Evolutionary conservation across 1,140 invertebrate genomes (phyloP).

Genomic region (Coelopa frigida): DNA sequence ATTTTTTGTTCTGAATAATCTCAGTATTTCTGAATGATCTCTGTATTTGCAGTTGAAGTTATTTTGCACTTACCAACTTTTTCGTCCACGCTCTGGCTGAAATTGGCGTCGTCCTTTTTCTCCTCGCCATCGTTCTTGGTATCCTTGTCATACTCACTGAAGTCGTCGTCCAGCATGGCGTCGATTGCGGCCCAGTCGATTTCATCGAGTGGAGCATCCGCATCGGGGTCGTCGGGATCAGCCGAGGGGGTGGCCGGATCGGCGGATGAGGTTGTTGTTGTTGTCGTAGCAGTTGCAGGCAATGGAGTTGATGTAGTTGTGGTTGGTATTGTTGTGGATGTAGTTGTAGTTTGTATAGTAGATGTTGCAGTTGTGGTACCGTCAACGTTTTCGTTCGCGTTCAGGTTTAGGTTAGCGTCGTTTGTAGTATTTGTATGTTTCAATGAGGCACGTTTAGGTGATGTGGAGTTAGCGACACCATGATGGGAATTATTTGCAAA

Average conservation of each 20-base stretch:
- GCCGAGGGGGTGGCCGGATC: slow-evolving; percentile 21
- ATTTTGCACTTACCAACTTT: slow-evolving; percentile 72
- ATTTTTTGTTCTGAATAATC: no score
- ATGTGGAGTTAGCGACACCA: slow-evolving; percentile 36
- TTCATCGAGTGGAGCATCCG: slow-evolving; percentile 36
- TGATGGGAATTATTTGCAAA: slow-evolving; percentile 46
- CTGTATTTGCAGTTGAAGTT: neutral
- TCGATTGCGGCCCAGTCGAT: slow-evolving; percentile 43
- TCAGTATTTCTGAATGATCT: no score
- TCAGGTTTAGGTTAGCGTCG: slow-evolving; percentile 13
- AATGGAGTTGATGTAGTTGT: slow-evolving; percentile 39
- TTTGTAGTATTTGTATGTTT: slow-evolving; percentile 19
- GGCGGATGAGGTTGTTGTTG: slow-evolving; percentile 14
- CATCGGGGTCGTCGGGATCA: slow-evolving; percentile 22
- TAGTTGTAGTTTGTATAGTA: slow-evolving; percentile 19
- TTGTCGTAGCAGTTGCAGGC: slow-evolving; percentile 28
- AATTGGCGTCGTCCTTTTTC: slow-evolving; percentile 55
- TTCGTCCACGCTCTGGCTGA: slow-evolving; percentile 75
- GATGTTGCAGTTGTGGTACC: slow-evolving; percentile 17
- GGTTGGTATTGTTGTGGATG: slow-evolving; percentile 25
- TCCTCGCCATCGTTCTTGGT: slow-evolving; percentile 46
- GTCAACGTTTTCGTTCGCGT: slow-evolving; percentile 15
- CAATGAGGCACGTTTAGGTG: slow-evolving; percentile 33
- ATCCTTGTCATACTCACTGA: slow-evolving; percentile 44
- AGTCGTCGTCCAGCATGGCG: slow-evolving; percentile 40